Base-by-base conservation (phyloP, 2,797 vertebrate genomes). In the Peromyscus attwateri region DNA sequence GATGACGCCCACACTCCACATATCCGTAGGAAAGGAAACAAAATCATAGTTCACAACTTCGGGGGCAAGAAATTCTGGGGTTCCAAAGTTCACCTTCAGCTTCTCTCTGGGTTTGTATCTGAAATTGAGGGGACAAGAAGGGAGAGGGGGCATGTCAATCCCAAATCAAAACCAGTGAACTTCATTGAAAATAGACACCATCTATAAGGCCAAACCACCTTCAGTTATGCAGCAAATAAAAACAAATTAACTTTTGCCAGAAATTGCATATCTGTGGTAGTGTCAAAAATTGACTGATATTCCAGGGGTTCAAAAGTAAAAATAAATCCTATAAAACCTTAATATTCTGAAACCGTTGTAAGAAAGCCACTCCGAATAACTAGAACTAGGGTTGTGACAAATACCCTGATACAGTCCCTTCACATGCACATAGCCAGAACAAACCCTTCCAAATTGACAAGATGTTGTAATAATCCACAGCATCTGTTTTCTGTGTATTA, bases 11-110 rank as follows among this genome's bases (percentile, higher is more conserved):
- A 99, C 98, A 66, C 99, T 99, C 99, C 99, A 99, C 99, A 99
- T 99, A 98, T 99, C 99, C 10, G 99, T 99, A 88, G 99, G 99
- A 98, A 99, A 99, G 95, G 99, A 99, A 94, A 99, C 99, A 98
- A 99, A 99, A 92, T 99, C 99, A n/a, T 99, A 99, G 98, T 99
- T 99, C 98, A 99, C 99, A 92, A 99, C 99, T 98, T 99, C 99
- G 75, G 99, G 99, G 94, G 99, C 99, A 92, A 99, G 99, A 97
- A 99, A 99, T 97, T 99, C 99, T n/a, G 99, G 99, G 12, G 99
- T 99, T 80, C 99, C 99, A 97, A 99, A 99, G 97, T 99, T 99
- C 97, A 99, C 99, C 98, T 98, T 99, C 95, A 99, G 98, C 98
- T 99, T 99, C 98, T 99, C 99, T 82, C 99, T 99, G 95, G 99